Conservation (phyloP, 1,140 invertebrate genomes). For the Thaumatotibia leucotreta region DNA sequence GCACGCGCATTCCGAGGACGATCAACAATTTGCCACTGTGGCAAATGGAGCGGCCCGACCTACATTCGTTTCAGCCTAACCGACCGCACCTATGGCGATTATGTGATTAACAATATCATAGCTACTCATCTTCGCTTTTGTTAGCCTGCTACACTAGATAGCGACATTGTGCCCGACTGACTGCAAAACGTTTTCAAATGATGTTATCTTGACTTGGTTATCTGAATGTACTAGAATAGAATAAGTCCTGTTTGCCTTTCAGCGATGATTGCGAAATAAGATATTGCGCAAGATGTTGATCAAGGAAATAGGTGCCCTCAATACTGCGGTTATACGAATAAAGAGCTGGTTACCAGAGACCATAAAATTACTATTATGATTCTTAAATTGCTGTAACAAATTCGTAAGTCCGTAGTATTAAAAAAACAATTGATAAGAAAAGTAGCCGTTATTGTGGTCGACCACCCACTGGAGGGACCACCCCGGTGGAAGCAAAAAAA, state of each 20-base stretch:
- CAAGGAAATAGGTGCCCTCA: constrained; percentile 7
- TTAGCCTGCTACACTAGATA: constrained; percentile 3
- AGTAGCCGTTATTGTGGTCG: constrained; percentile 22
- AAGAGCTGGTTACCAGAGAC: neutral
- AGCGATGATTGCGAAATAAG: constrained; percentile 6
- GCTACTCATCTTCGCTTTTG: constrained; percentile 24
- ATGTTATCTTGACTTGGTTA: constrained; percentile 11
- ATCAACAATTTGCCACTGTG: constrained; percentile 65
- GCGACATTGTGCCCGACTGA: neutral
- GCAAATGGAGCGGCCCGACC: constrained; percentile 70
- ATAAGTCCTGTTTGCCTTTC: constrained; percentile 9
- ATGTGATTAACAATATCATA: constrained; percentile 48
- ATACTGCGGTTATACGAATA: neutral
- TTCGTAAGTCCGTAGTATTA: neutral
- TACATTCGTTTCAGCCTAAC: constrained; percentile 63
- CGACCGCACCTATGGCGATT: constrained; percentile 59
- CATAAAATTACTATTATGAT: neutral
- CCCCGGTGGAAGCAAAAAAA: constrained; percentile 25
- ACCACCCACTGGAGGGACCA: constrained; percentile 32
- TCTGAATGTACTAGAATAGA: constrained; percentile 8
- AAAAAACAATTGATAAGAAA: constrained; percentile 1
- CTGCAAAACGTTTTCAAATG: neutral
- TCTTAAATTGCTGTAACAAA: neutral
- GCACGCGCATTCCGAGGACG: constrained; percentile 59
- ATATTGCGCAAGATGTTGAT: constrained; percentile 13